Evolutionary conservation across 2,888 invertebrate genomes (phyloP).

Genomic region (Himalopsyche tibetana): DNA sequence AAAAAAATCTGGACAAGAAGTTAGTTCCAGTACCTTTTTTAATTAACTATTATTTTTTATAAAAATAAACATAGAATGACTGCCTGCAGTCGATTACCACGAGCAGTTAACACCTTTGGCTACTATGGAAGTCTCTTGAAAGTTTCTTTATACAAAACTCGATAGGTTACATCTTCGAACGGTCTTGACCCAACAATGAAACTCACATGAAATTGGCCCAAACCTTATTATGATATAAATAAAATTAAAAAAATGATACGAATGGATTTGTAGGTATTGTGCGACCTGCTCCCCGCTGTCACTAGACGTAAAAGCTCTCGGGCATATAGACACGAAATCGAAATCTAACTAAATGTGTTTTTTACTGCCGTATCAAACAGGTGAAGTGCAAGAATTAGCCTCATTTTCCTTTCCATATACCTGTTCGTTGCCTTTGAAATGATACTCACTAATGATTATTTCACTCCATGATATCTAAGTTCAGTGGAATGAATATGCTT

Average conservation of each 20-base stretch:
- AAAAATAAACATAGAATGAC: background rate
- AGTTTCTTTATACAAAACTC: constrained; percentile 31
- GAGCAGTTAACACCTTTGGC: constrained; percentile 35
- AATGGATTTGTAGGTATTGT: constrained; percentile 1
- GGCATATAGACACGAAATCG: constrained; percentile 21
- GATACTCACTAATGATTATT: constrained; percentile 16
- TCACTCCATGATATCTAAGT: background rate
- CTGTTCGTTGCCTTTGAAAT: constrained; percentile 13
- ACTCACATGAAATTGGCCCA: constrained; percentile 39
- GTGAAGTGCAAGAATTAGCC: constrained; percentile 29
- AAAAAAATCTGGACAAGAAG: no score
- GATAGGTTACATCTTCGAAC: constrained; percentile 5
- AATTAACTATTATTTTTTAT: no score
- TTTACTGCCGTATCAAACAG: constrained; percentile 4
- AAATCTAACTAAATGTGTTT: constrained; percentile 23
- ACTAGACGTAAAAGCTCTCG: constrained; percentile 23
- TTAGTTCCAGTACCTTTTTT: no score
- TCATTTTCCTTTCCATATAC: constrained; percentile 24
- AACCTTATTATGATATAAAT: constrained; percentile 43
- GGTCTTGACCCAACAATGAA: constrained; percentile 36
- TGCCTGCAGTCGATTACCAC: background rate
- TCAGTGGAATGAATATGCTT: no score
- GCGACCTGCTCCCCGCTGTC: constrained; percentile 22
- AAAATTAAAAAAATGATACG: constrained; percentile 1
- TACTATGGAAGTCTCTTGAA: constrained; percentile 16